Conservation (phyloP, 2,888 invertebrate genomes). For the Anodontia alba region DNA sequence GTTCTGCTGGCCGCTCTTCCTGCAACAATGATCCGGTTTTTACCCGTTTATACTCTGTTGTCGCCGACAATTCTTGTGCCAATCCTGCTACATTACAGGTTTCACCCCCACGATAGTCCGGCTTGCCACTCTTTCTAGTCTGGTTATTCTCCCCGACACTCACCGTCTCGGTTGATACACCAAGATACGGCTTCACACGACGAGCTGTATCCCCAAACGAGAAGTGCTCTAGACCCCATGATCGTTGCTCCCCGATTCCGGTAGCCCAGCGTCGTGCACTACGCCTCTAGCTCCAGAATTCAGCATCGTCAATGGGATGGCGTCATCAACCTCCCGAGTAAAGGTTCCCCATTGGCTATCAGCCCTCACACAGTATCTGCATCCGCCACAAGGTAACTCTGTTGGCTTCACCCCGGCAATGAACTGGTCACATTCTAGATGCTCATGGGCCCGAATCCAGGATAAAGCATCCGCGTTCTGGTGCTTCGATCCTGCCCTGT, state of each 20-base stretch:
- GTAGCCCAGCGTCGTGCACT: background rate
- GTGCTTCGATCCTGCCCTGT: constrained; percentile 6
- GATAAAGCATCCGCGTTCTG: constrained; percentile 17
- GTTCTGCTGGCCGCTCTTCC: background rate
- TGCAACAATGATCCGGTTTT: background rate
- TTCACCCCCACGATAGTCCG: background rate
- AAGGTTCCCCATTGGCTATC: constrained; percentile 29
- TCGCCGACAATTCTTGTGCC: background rate
- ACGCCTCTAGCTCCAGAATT: background rate
- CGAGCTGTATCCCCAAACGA: background rate
- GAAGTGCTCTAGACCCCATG: background rate
- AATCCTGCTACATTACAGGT: background rate
- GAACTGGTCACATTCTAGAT: background rate
- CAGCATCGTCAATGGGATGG: constrained; percentile 17
- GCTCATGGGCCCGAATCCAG: background rate
- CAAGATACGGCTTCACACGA: background rate
- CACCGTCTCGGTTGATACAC: background rate
- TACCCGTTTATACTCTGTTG: background rate
- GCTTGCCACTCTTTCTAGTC: background rate
- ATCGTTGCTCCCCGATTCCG: background rate
- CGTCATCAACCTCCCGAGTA: constrained; percentile 26
- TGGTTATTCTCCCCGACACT: background rate
- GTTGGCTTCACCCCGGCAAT: constrained; percentile 6
- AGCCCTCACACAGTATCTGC: constrained; percentile 22
- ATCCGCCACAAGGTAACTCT: constrained; percentile 23